Percentiles rank a stretch among this genome's conserved stretches.
phyloP scores from a whole-genome alignment of 2,113 vertebrate species.

The Haplotaxodon microlepis region DNA sequence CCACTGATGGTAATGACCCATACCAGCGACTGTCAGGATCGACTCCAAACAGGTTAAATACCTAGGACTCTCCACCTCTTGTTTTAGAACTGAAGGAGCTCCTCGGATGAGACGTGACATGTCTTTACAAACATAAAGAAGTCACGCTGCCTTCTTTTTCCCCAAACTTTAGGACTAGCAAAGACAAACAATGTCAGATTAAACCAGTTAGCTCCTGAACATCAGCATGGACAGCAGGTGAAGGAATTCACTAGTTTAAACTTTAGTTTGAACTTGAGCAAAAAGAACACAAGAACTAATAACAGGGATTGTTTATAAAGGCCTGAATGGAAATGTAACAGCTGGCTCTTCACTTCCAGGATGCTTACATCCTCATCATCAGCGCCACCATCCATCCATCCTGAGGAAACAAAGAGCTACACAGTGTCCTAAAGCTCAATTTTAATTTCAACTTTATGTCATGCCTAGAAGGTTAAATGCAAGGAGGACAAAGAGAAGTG shows the following conservation, averaged over 20 bases:
- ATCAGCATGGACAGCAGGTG: background rate
- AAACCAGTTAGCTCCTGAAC: background rate
- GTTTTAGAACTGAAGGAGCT: background rate
- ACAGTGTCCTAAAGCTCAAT: background rate
- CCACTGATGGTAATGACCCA: background rate
- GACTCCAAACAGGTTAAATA: background rate
- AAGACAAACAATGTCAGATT: background rate
- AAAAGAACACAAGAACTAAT: background rate
- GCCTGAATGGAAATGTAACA: background rate
- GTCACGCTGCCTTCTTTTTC: background rate
- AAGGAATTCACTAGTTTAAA: background rate
- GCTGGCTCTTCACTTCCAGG: background rate
- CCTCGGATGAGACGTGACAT: background rate
- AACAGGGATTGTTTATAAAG: background rate
- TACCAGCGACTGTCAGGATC: background rate
- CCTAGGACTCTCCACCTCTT: background rate
- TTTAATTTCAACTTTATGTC: background rate
- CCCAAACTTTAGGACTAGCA: background rate
- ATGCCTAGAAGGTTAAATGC: accelerated
- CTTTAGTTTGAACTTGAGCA: background rate
- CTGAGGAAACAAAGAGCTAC: background rate
- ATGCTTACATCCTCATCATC: background rate
- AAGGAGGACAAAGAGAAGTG: background rate
- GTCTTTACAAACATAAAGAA: background rate
- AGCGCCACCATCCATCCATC: background rate